These are phyloP conservation scores for Fregetta grallaria DNA, from an alignment of 2,113 vertebrate genomes.

Conservation along the genomic window DNA sequence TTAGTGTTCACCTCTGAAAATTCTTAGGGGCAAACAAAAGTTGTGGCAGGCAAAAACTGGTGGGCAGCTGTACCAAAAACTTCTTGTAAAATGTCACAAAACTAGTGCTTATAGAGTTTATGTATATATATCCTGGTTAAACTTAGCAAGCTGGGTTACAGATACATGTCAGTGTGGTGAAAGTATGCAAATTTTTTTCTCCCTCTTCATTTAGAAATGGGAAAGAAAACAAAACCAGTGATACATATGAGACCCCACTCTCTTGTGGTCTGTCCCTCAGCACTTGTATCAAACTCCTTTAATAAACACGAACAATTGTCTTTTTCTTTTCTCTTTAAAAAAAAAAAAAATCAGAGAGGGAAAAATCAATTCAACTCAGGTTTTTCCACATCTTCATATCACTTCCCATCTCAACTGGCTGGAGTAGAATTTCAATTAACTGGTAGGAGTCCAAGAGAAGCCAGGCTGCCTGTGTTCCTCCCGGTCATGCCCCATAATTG, in stretches of 20 bases:
- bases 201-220: not conserved
- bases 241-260: not conserved
- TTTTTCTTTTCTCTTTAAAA: constrained; percentile 17
- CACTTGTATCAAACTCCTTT: not conserved
- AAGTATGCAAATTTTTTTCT: not conserved
- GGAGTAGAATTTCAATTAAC: constrained; percentile 73
- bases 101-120: not conserved
- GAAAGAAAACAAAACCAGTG: not conserved
- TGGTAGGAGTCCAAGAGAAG: constrained; percentile 56
- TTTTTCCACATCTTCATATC: constrained; percentile 70
- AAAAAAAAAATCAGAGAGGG: not conserved
- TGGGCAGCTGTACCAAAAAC: not conserved
- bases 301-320: constrained; percentile 47
- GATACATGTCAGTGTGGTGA: not conserved
- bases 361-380: constrained; percentile 63
- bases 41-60: not conserved
- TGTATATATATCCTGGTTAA: not conserved
- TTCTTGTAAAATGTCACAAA: not conserved
- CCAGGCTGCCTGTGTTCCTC: constrained; percentile 57
- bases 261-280: not conserved
- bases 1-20: not conserved
- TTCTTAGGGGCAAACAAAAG: not conserved
- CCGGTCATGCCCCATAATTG: constrained; percentile 71
- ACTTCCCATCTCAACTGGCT: constrained; percentile 65
- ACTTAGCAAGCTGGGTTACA: not conserved